Evolutionary conservation across 2,797 vertebrate genomes (phyloP).

Genomic region (Danio aesculapii): DNA sequence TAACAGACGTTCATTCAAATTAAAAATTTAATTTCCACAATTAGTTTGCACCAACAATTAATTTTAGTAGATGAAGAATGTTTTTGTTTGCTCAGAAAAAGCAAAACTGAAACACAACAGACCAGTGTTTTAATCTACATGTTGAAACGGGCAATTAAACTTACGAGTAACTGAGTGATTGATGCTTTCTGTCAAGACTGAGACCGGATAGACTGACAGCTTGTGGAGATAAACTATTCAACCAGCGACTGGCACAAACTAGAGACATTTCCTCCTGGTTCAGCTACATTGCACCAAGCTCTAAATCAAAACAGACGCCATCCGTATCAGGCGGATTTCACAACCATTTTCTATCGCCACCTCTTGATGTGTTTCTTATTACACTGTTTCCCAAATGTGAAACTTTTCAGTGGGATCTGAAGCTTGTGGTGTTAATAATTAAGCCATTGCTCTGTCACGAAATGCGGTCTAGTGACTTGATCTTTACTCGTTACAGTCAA

Average conservation of each 20-base stretch:
- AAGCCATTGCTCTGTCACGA: background rate
- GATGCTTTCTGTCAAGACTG: constrained; percentile 33
- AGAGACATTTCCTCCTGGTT: constrained; percentile 13
- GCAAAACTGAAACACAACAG: background rate
- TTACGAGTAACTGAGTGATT: constrained; percentile 15
- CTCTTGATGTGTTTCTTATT: constrained; percentile 4
- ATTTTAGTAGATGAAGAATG: background rate
- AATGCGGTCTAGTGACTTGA: constrained; percentile 8
- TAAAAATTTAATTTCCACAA: background rate
- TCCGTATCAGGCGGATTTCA: constrained; percentile 23
- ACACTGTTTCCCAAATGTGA: constrained; percentile 17
- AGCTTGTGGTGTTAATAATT: constrained; percentile 23
- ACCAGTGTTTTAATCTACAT: background rate
- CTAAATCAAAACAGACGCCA: constrained; percentile 26
- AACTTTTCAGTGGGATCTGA: constrained; percentile 20
- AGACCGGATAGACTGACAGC: constrained; percentile 33
- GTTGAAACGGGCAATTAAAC: background rate
- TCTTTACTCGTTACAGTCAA: constrained; percentile 39
- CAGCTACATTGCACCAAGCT: constrained; percentile 23
- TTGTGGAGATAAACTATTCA: constrained; percentile 20
- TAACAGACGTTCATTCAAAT: background rate
- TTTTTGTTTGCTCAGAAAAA: background rate
- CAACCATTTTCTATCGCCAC: background rate
- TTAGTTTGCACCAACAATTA: background rate
- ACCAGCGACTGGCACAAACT: constrained; percentile 30